Conservation (phyloP, 1,140 invertebrate genomes). For the Listronotus oregonensis region DNA sequence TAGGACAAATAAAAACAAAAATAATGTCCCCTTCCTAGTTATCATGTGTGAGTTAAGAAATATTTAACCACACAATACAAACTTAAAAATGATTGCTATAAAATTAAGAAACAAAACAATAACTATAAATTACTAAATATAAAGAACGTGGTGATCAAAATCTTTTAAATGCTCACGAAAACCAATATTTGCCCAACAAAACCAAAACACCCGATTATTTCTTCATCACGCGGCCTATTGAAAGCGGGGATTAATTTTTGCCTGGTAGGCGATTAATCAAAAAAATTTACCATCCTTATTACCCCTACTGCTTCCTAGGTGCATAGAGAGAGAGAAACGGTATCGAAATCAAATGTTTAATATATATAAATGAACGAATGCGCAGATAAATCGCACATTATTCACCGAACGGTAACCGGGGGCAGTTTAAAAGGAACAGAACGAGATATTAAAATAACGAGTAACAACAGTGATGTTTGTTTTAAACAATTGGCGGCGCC, state of each 20-base stretch:
- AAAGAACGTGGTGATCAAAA: slow-evolving; percentile 25
- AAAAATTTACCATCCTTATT: slow-evolving; percentile 3
- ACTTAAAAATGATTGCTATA: neutral
- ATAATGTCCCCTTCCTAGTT: too few species aligned
- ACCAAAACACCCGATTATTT: slow-evolving; percentile 29
- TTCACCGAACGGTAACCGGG: slow-evolving; percentile 47
- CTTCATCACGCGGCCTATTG: slow-evolving; percentile 28
- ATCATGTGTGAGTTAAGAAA: too few species aligned
- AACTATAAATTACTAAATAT: slow-evolving; percentile 19
- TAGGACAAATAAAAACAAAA: too few species aligned
- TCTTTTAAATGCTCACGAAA: slow-evolving; percentile 35
- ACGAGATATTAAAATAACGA: slow-evolving; percentile 56
- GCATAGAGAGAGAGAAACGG: slow-evolving; percentile 30
- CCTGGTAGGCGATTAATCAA: slow-evolving; percentile 32
- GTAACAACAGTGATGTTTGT: slow-evolving; percentile 56
- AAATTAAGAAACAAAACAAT: slow-evolving; percentile 3
- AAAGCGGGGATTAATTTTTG: slow-evolving; percentile 33
- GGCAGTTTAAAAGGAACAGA: slow-evolving; percentile 46
- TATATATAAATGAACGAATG: slow-evolving; percentile 49
- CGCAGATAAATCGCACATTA: slow-evolving; percentile 51
- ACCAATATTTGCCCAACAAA: slow-evolving; percentile 30
- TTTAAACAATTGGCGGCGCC: slow-evolving; percentile 54
- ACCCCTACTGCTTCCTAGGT: neutral
- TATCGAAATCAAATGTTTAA: slow-evolving; percentile 49
- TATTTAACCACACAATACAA: too few species aligned